Conservation (phyloP, 2,888 invertebrate species). For the Podotricha telesiphe region DNA sequence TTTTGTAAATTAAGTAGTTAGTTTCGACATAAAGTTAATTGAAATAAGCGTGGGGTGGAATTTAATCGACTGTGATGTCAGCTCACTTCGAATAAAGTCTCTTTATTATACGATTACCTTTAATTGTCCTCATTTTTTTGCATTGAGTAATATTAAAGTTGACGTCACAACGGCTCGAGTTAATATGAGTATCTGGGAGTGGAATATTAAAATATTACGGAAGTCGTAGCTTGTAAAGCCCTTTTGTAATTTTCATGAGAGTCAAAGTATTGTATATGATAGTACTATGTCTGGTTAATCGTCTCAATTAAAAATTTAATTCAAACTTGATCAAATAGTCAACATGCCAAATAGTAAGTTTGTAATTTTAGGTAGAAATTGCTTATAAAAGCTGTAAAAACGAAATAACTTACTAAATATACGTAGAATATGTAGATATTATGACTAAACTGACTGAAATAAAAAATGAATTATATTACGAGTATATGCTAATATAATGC, state of each 20-base stretch:
- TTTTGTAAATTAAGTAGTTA: slow-evolving; percentile 16
- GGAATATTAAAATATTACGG: slow-evolving; percentile 27
- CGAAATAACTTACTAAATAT: too few species aligned
- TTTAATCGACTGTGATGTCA: slow-evolving; percentile 37
- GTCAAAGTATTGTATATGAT: slow-evolving; percentile 7
- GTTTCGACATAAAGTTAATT: slow-evolving; percentile 24
- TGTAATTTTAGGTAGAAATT: not conserved
- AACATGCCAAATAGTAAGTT: not conserved
- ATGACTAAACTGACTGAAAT: too few species aligned
- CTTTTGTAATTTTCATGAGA: slow-evolving; percentile 10
- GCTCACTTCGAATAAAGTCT: slow-evolving; percentile 32
- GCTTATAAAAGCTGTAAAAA: not conserved
- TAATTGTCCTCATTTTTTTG: slow-evolving; percentile 31
- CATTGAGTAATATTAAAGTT: slow-evolving; percentile 28
- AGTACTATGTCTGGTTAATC: slow-evolving; percentile 8
- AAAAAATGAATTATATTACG: too few species aligned
- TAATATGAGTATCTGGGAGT: slow-evolving; percentile 8
- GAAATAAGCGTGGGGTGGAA: slow-evolving; percentile 26
- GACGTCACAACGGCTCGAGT: slow-evolving; percentile 15
- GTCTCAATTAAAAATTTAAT: slow-evolving; percentile 5
- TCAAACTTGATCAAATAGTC: slow-evolving; percentile 1
- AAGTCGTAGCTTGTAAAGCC: slow-evolving; percentile 11
- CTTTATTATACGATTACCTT: slow-evolving; percentile 35
- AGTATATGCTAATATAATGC: too few species aligned
- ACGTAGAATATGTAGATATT: too few species aligned